These are phyloP conservation scores for Tamandua tetradactyla DNA, from an alignment of 2,797 vertebrate genomes.

Conservation along the genomic window DNA sequence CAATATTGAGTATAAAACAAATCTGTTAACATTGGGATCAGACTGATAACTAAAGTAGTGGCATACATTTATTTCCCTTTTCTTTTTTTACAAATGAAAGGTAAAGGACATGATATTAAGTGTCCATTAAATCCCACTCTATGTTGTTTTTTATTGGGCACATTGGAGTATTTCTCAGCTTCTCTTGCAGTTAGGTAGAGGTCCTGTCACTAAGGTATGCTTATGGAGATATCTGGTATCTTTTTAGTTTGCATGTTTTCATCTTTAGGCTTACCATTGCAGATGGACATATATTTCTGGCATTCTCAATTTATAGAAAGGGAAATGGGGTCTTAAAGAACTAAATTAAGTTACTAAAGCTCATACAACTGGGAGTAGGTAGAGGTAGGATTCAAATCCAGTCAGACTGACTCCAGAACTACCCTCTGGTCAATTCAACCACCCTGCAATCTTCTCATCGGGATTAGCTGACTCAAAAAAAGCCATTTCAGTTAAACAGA, in stretches of 20 bases:
- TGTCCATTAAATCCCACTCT: not conserved
- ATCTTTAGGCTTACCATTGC: not conserved
- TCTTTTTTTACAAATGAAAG: not conserved
- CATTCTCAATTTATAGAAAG: not conserved
- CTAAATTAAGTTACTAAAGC: not conserved
- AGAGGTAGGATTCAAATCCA: not conserved
- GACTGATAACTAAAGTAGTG: not conserved
- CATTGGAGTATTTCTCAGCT: not conserved
- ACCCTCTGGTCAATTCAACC: not conserved
- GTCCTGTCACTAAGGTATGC: not conserved
- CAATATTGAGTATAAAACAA: not conserved
- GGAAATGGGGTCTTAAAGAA: not conserved
- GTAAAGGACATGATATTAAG: not conserved
- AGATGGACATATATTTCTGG: not conserved
- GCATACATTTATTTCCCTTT: not conserved
- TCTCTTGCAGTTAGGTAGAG: not conserved
- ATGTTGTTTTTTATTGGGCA: not conserved
- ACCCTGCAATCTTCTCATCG: not conserved
- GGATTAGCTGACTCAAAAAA: not conserved
- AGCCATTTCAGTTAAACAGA: not conserved
- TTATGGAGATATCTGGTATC: not conserved
- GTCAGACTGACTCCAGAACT: not conserved
- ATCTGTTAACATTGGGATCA: not conserved
- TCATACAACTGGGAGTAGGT: not conserved
- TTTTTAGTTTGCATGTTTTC: constrained; percentile 5